A percentile compares a stretch with the other conserved stretches of the same genome.
These are phyloP conservation scores for Clivina fossor DNA, from an alignment of 2,888 invertebrate species.

Conservation along the genomic window DNA sequence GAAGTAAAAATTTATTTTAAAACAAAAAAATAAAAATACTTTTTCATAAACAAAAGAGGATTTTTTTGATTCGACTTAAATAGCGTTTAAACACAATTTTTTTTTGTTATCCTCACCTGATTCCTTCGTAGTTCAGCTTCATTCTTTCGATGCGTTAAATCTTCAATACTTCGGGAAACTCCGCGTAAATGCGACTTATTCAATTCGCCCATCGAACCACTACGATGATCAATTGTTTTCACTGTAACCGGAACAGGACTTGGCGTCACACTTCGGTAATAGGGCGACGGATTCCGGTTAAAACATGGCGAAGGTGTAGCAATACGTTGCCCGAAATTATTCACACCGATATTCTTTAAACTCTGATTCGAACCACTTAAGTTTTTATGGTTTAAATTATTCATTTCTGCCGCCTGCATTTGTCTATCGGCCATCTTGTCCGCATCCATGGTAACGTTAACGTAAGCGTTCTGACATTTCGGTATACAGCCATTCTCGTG, in stretches of 20 bases:
- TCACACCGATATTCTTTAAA: conserved; percentile 46
- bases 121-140: conserved; percentile 58
- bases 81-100: no score
- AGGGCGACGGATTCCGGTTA: conserved; percentile 55
- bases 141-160: conserved; percentile 47
- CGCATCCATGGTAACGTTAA: conserved; percentile 46
- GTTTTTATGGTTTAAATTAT: conserved; percentile 46
- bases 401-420: conserved; percentile 48
- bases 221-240: conserved; percentile 45
- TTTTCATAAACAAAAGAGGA: no score
- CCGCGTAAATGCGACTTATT: conserved; percentile 44
- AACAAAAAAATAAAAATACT: no score
- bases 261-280: conserved; percentile 49
- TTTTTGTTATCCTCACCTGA: conserved; percentile 45
- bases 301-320: conserved; percentile 57
- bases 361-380: conserved; percentile 38
- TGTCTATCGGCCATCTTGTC: no score
- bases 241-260: conserved; percentile 45
- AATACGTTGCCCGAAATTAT: conserved; percentile 47
- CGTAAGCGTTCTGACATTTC: conserved; percentile 46
- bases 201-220: conserved; percentile 48
- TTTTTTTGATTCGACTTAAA: no score
- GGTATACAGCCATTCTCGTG: conserved; percentile 50
- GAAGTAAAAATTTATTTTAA: no score
- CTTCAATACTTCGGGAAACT: conserved; percentile 41